phyloP scores from a whole-genome alignment of 2,888 invertebrate species.

The Vanessa cardui region DNA sequence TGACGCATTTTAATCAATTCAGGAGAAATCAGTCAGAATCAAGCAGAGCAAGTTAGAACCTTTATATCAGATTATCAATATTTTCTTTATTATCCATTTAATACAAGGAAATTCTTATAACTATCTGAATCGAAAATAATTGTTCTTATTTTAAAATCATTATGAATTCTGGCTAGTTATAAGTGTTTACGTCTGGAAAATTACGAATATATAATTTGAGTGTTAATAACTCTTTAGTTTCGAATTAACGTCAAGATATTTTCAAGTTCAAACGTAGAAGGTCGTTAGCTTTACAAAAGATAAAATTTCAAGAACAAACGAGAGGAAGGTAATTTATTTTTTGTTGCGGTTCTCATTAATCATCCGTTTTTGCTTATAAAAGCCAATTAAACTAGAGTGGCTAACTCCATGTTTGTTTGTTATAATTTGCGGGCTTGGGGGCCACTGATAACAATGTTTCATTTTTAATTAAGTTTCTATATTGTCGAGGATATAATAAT shows the following conservation, averaged over 20 bases:
- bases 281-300: slow-evolving; percentile 11
- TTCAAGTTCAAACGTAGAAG: slow-evolving; percentile 8
- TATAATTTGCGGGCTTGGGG: slow-evolving; percentile 24
- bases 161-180: background rate
- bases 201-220: background rate
- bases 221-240: background rate
- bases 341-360: slow-evolving; percentile 38
- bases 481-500: background rate
- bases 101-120: too few relatives aligned
- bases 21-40: too few relatives aligned
- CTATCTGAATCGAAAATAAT: too few relatives aligned
- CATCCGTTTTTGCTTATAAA: slow-evolving; percentile 43
- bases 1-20: too few relatives aligned
- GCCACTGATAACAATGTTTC: slow-evolving; percentile 25
- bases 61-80: too few relatives aligned
- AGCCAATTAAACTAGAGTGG: slow-evolving; percentile 41
- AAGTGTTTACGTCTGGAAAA: background rate
- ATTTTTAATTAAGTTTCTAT: slow-evolving; percentile 16
- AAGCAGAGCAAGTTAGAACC: too few relatives aligned
- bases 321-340: slow-evolving; percentile 27
- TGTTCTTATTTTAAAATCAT: too few relatives aligned
- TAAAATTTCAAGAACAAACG: slow-evolving; percentile 15
- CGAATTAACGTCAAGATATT: slow-evolving; percentile 22
- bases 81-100: too few relatives aligned
- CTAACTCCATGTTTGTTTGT: slow-evolving; percentile 41